Percentiles rank a stretch among this genome's conserved stretches.
phyloP scores from a whole-genome alignment of 2,888 invertebrate species.

The Temnothorax unifasciatus region DNA sequence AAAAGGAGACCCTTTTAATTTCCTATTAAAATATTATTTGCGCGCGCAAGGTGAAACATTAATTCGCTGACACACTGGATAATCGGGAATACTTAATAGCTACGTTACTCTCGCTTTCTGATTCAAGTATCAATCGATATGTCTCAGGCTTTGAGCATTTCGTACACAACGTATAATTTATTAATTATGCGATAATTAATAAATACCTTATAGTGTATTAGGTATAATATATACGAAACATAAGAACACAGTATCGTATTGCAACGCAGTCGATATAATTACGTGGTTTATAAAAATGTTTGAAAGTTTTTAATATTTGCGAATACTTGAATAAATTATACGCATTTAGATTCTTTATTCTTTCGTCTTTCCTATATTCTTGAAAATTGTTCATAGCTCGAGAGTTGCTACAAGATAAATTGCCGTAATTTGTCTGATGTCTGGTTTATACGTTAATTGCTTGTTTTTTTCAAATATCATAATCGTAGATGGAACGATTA shows the following conservation, averaged over 20 bases:
- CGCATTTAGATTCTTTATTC: slow-evolving; percentile 1
- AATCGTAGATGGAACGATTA: slow-evolving; percentile 9
- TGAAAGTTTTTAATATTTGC: slow-evolving; percentile 15
- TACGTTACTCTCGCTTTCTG: neutral
- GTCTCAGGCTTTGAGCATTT: slow-evolving; percentile 1
- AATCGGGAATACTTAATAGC: slow-evolving; percentile 27
- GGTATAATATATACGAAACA: slow-evolving; percentile 15
- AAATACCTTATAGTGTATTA: neutral
- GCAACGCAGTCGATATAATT: slow-evolving; percentile 16
- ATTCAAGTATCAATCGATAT: slow-evolving; percentile 14
- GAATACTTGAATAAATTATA: slow-evolving; percentile 4
- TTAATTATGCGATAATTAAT: slow-evolving; percentile 28
- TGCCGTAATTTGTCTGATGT: neutral
- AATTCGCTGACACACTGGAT: slow-evolving; percentile 36
- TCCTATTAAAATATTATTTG: slow-evolving; percentile 53
- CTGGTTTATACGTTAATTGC: slow-evolving; percentile 22
- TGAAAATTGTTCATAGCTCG: neutral
- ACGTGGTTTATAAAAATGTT: neutral
- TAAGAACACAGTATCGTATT: neutral
- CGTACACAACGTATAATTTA: slow-evolving; percentile 32
- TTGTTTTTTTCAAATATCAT: slow-evolving; percentile 1
- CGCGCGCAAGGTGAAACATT: slow-evolving; percentile 49
- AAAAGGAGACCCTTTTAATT: slow-evolving; percentile 46
- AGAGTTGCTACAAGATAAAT: slow-evolving; percentile 17
- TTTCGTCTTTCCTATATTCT: neutral